Conservation (phyloP, 1,140 invertebrate genomes). For the Aradophagus sp. region DNA sequence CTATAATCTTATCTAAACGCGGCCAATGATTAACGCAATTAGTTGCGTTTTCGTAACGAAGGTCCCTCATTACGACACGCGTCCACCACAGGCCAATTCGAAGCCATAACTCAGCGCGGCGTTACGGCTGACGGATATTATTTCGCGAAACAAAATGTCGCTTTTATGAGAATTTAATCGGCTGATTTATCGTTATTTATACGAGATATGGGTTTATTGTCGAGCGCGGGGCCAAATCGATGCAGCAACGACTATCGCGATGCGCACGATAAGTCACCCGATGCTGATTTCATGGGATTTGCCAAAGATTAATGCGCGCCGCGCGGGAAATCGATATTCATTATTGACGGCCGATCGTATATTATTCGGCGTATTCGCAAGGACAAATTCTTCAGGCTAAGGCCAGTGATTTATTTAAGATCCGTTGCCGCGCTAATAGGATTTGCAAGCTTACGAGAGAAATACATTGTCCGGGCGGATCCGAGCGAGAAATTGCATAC, state of each 20-base stretch:
- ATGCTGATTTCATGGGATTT: conserved; percentile 58
- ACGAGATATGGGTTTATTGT: conserved; percentile 54
- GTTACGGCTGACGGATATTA: conserved; percentile 25
- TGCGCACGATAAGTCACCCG: conserved; percentile 48
- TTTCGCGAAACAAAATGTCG: conserved; percentile 47
- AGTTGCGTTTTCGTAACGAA: not conserved
- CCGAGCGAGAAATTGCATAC: conserved; percentile 45
- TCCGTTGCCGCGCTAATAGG: conserved; percentile 37
- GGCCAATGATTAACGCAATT: conserved; percentile 2
- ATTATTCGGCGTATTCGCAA: conserved; percentile 41
- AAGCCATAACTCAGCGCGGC: too few species aligned
- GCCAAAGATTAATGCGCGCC: conserved; percentile 51
- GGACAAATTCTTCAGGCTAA: conserved; percentile 52
- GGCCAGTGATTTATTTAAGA: conserved; percentile 49
- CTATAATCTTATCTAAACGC: conserved; percentile 10
- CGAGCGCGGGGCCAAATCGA: conserved; percentile 27
- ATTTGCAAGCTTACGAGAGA: conserved; percentile 38
- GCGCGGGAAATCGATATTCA: conserved; percentile 51
- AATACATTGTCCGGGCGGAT: conserved; percentile 44
- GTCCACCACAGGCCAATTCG: not conserved
- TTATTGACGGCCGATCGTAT: conserved; percentile 54
- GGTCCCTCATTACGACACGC: not conserved
- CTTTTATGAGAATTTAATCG: conserved; percentile 56
- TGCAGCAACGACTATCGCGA: conserved; percentile 44
- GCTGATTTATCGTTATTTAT: conserved; percentile 57